Conservation (phyloP, 2,113 vertebrate species). For the Pungitius pungitius region DNA sequence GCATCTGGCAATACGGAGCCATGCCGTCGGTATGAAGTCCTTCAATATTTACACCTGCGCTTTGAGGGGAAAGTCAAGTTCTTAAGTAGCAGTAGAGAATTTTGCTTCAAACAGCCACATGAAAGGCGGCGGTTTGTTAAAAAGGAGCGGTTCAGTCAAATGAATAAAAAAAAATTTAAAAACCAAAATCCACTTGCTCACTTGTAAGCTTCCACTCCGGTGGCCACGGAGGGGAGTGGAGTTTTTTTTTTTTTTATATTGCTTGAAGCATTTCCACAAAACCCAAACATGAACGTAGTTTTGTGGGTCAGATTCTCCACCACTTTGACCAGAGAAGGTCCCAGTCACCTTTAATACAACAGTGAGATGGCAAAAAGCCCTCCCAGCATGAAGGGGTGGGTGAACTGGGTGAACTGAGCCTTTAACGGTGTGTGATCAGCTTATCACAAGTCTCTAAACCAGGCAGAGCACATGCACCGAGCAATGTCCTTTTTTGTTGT, state of each 20-base stretch:
- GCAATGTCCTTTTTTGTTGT: constrained; percentile 2
- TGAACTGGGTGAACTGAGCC: constrained; percentile 4
- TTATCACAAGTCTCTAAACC: constrained; percentile 23
- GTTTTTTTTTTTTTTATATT: background rate
- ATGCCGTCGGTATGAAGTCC: constrained; percentile 6
- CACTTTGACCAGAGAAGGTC: background rate
- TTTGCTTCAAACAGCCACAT: constrained; percentile 4
- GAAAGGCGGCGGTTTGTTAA: background rate
- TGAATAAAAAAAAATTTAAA: background rate
- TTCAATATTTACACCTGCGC: constrained; percentile 34
- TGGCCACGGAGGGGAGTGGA: background rate
- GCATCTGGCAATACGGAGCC: constrained; percentile 54
- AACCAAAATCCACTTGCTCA: background rate
- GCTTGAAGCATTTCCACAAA: background rate
- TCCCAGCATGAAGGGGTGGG: background rate
- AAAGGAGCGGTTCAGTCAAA: constrained; percentile 1
- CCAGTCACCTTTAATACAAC: background rate
- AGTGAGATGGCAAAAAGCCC: background rate
- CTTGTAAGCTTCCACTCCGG: background rate
- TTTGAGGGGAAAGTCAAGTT: constrained; percentile 19
- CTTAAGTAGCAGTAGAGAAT: background rate
- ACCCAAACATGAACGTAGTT: background rate
- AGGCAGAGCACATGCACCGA: constrained; percentile 59
- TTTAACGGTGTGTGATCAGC: constrained; percentile 15
- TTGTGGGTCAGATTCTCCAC: background rate